These are phyloP conservation scores for Archips xylosteana DNA, from an alignment of 2,888 invertebrate species.

Conservation along the genomic window DNA sequence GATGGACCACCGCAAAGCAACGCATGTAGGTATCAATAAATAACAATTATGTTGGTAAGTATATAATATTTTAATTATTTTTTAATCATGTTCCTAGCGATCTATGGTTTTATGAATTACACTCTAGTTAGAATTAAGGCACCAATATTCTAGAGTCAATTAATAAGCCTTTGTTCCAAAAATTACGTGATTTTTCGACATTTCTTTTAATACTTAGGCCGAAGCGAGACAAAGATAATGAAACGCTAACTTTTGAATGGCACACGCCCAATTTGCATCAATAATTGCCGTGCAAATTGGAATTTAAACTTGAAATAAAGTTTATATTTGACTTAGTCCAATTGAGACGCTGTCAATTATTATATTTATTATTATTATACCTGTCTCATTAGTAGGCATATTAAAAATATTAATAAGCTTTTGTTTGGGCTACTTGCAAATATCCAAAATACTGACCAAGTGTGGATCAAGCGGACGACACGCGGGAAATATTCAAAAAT, in stretches of 20 bases:
- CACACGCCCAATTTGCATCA: constrained; percentile 41
- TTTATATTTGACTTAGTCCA: constrained; percentile 32
- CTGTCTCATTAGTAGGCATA: background rate
- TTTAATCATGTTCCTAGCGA: no score
- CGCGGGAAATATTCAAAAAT: no score
- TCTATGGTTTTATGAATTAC: no score
- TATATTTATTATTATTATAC: background rate
- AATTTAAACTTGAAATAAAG: constrained; percentile 40
- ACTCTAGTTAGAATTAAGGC: background rate
- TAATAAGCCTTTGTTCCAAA: background rate
- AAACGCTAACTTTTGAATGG: constrained; percentile 37
- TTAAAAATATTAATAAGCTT: background rate
- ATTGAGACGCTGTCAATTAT: constrained; percentile 16
- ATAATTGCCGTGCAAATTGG: constrained; percentile 41
- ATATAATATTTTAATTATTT: no score
- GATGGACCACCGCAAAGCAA: no score
- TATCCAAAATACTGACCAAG: no score
- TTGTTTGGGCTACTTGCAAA: no score
- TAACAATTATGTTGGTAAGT: no score
- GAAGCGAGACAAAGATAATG: constrained; percentile 25
- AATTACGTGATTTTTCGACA: background rate
- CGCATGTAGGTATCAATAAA: no score
- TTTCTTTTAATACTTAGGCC: constrained; percentile 13
- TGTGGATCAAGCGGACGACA: no score
- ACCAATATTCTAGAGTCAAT: background rate